These are phyloP conservation scores for Picus viridis DNA, from an alignment of 2,797 vertebrate species.

Conservation along the genomic window DNA sequence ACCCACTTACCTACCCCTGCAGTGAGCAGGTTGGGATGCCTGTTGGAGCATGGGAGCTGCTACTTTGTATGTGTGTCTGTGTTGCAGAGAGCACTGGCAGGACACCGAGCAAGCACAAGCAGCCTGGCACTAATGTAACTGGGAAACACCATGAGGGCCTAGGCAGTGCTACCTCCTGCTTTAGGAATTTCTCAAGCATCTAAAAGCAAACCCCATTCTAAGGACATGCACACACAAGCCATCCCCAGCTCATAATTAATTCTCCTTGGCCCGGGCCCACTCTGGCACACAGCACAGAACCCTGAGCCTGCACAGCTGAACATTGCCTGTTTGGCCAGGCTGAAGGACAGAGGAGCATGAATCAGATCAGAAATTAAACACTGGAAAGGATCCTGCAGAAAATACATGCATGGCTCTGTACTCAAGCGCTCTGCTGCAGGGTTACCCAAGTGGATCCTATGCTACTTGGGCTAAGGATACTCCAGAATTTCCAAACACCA, in stretches of 20 bases:
- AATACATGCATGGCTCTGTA: not conserved
- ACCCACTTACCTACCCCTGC: not conserved
- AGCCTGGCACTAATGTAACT: not conserved
- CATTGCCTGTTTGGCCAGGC: not conserved
- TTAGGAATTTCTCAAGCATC: not conserved
- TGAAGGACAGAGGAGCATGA: not conserved
- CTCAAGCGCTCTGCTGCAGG: not conserved
- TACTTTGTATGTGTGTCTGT: not conserved
- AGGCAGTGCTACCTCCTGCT: not conserved
- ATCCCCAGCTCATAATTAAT: not conserved
- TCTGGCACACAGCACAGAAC: not conserved
- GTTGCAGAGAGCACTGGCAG: not conserved
- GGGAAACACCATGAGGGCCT: not conserved
- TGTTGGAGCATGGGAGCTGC: not conserved
- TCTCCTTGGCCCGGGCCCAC: not conserved
- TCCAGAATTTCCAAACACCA: not conserved
- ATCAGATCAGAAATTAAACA: not conserved
- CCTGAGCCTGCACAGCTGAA: not conserved
- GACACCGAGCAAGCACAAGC: accelerated
- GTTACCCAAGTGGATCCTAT: not conserved
- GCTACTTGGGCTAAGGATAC: not conserved
- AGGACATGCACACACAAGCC: not conserved
- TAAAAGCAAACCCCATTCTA: not conserved
- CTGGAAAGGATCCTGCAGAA: not conserved
- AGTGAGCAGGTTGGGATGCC: not conserved